Evolutionary conservation across 2,888 invertebrate genomes (phyloP), one percentile per base, ranked within the genome.

Genomic region (Peribatodes rhomboidaria): DNA sequence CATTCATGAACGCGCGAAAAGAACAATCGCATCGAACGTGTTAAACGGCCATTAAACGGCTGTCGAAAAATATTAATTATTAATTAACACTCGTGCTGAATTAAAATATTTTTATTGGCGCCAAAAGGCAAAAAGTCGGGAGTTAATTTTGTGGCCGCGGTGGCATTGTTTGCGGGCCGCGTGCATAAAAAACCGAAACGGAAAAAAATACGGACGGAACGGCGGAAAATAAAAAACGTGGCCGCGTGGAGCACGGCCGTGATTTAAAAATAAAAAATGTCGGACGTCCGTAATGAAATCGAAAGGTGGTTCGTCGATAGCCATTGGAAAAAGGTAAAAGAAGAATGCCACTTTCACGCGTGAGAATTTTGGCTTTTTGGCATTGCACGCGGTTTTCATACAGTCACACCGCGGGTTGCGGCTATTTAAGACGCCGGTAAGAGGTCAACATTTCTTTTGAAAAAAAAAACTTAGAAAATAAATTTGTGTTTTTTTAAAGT

Each of bases 231-330:
- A 85, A 88, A 90, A 90, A 87, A 84, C 77, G 79, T 79, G 79
- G 80, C 84, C 81, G 88, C 87, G 87, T 82, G 87, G 86, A 84
- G 87, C 86, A 83, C 83, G 85, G 65, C 84, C 84, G 90, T 90
- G 92, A 92, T 93, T 92, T 91, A 91, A 92, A 92, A 92, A 93
- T 89, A 92, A 92, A 91, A 91, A 92, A 85, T 81, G 77, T 77
- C 86, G 90, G 90, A 91, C 84, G 91, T 90, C 87, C 92, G 92
- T 93, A 93, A 92, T 92, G 93, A 93, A 93, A 93, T 92, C 92
- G 93, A 93, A 93, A 93, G 93, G 93, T 85, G 90, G 91, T 91
- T 90, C 90, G 92, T 92, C 92, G 92, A 93, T 93, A 86, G 87
- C 91, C 86, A 87, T 83, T 87, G 90, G 89, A 88, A 92, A 93